Conservation (phyloP, 2,113 vertebrate genomes). For the Hyperoodon ampullatus region DNA sequence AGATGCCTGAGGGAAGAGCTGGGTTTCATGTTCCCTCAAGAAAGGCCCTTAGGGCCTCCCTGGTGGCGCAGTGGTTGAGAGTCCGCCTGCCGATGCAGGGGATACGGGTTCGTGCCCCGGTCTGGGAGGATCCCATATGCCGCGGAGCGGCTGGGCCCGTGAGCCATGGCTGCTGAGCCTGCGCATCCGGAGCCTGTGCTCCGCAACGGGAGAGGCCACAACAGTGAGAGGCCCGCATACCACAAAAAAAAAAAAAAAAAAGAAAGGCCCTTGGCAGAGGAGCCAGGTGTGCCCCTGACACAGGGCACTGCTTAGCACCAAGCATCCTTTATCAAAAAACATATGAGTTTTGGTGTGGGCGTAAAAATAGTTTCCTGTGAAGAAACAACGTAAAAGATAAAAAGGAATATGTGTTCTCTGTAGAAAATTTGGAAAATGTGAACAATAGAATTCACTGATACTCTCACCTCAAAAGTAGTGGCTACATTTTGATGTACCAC, state of each 20-base stretch:
- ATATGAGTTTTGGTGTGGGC: neutral
- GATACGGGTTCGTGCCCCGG: too few species aligned
- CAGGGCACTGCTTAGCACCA: neutral
- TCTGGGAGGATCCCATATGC: too few species aligned
- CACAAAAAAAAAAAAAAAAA: too few species aligned
- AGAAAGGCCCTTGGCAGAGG: neutral
- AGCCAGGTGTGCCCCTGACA: neutral
- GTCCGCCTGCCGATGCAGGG: too few species aligned
- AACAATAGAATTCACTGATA: neutral
- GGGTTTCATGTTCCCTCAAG: neutral
- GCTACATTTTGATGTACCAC: neutral
- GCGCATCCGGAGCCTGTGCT: too few species aligned
- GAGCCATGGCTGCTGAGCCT: too few species aligned
- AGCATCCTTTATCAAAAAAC: neutral
- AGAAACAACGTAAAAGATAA: neutral
- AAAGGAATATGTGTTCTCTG: neutral
- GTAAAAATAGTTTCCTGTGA: neutral
- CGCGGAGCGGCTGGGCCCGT: too few species aligned
- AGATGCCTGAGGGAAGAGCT: neutral
- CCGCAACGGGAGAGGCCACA: too few species aligned
- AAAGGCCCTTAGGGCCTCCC: neutral
- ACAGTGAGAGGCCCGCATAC: too few species aligned
- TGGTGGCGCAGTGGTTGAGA: too few species aligned
- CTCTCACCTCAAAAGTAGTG: neutral
- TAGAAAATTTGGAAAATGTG: neutral